These are phyloP conservation scores for Psittacus erithacus DNA, from an alignment of 2,113 vertebrate species.

Conservation along the genomic window DNA sequence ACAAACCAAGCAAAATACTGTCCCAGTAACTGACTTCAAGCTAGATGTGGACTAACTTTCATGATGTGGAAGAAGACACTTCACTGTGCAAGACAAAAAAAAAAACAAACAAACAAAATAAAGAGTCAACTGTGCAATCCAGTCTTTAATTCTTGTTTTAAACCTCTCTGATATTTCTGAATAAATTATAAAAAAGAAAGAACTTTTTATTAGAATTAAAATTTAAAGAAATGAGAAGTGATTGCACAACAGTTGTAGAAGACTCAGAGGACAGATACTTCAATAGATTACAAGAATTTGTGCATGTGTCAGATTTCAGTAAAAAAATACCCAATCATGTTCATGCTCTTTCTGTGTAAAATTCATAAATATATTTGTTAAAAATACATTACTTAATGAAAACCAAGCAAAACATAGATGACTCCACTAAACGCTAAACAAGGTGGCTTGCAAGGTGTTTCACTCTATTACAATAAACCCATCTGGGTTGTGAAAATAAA, in stretches of 20 bases:
- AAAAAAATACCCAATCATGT: background rate
- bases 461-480: background rate
- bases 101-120: background rate
- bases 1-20: background rate
- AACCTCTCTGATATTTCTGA: background rate
- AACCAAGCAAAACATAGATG: fast-evolving
- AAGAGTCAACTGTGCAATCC: background rate
- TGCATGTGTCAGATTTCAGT: background rate
- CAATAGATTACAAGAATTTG: background rate
- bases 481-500: background rate
- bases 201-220: background rate
- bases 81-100: background rate
- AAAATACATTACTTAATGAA: background rate
- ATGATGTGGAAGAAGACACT: fast-evolving
- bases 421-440: background rate
- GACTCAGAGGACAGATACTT: background rate
- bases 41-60: background rate
- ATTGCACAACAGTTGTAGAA: background rate
- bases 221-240: background rate
- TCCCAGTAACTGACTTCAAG: background rate
- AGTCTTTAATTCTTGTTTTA: background rate
- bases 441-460: background rate
- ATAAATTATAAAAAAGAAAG: background rate
- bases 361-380: background rate
- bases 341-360: background rate